These are phyloP conservation scores for Catostomus latipinnis DNA, from an alignment of 2,797 vertebrate genomes.

Conservation along the genomic window DNA sequence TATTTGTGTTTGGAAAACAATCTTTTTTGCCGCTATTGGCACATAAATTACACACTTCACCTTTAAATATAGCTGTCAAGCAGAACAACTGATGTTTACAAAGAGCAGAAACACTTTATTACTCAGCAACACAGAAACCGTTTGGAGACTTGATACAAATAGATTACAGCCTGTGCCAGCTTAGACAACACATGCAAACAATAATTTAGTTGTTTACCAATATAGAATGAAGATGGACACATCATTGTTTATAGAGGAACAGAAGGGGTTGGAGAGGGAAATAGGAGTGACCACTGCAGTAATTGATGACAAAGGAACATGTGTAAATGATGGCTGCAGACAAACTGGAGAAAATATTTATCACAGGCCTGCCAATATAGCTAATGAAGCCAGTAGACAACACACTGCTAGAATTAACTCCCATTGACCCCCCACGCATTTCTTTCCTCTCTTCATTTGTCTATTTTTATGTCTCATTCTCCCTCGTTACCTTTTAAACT, in stretches of 20 bases:
- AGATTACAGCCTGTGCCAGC: constrained; percentile 23
- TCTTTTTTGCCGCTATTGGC: neutral
- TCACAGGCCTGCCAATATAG: constrained; percentile 74
- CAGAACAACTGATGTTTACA: neutral
- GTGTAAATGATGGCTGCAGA: constrained; percentile 69
- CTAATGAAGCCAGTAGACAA: constrained; percentile 77
- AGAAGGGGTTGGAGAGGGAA: constrained; percentile 23
- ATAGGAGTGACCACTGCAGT: constrained; percentile 47
- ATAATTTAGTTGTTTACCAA: neutral
- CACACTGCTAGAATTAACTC: constrained; percentile 76
- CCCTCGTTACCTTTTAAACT: constrained; percentile 14
- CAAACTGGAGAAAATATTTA: constrained; percentile 75
- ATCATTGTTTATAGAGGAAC: neutral
- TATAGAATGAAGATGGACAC: neutral
- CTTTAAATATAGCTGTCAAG: neutral
- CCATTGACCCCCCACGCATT: constrained; percentile 62
- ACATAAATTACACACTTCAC: neutral
- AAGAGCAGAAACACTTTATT: neutral
- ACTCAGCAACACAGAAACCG: neutral
- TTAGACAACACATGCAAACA: constrained; percentile 16
- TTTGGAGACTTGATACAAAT: neutral
- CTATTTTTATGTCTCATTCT: constrained; percentile 48
- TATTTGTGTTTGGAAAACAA: too few relatives aligned
- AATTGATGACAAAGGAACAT: constrained; percentile 62
- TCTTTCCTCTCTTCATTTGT: constrained; percentile 11